Evolutionary conservation across 2,113 vertebrate species (phyloP).

Genomic region (Phaetusa simplex): DNA sequence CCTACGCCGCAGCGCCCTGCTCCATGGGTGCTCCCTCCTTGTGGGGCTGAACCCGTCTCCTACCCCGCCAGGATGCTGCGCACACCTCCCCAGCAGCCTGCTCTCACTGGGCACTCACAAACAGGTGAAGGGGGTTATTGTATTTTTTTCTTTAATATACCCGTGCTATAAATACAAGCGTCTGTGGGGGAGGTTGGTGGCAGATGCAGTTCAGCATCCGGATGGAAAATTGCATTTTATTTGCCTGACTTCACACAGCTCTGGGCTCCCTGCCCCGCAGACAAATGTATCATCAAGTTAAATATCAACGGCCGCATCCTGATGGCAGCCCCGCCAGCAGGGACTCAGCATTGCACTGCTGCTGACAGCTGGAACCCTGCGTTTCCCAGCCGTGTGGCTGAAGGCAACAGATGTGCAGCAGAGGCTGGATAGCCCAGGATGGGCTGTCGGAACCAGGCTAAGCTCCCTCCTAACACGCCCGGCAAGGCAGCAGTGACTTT

Average conservation of each 20-base stretch:
- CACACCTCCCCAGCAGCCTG: neutral
- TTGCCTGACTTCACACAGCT: neutral
- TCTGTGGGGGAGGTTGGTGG: neutral
- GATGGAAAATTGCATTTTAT: neutral
- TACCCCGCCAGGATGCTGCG: neutral
- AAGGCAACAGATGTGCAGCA: neutral
- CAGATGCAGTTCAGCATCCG: neutral
- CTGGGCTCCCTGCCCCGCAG: neutral
- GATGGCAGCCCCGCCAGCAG: neutral
- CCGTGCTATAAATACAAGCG: neutral
- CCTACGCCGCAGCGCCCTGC: accelerated
- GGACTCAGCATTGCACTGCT: neutral
- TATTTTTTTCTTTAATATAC: neutral
- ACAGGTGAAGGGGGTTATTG: neutral
- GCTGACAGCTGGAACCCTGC: accelerated
- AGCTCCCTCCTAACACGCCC: neutral
- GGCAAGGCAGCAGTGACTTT: neutral
- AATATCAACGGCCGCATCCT: neutral
- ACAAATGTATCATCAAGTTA: neutral
- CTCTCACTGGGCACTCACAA: neutral
- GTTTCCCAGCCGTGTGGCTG: accelerated
- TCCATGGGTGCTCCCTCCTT: neutral
- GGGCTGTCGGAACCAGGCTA: neutral
- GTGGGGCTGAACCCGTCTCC: neutral
- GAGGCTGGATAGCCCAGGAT: neutral